Evolutionary conservation across 1,140 invertebrate genomes (phyloP).

Genomic region (Ooceraea biroi): DNA sequence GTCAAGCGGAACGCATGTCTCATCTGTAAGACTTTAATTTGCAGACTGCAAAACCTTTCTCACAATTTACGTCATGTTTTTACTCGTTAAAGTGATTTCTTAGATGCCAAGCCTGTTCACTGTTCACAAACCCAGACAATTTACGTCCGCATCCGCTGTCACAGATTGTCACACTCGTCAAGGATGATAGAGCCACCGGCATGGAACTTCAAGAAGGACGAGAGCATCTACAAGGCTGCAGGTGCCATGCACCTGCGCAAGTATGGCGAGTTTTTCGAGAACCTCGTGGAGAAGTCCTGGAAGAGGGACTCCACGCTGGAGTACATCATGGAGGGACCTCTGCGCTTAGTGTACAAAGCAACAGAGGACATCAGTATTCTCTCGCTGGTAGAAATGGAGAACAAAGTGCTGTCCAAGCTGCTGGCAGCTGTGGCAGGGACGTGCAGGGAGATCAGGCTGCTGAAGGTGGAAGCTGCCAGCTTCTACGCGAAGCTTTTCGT

Average conservation of each 20-base stretch:
- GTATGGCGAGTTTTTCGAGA: conserved; percentile 92
- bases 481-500: conserved; percentile 89
- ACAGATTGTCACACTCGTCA: background rate
- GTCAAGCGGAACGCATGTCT: too few relatives aligned
- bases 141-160: background rate
- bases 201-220: conserved; percentile 81
- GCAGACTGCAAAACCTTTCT: too few relatives aligned
- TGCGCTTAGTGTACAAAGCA: conserved; percentile 87
- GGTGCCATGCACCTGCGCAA: conserved; percentile 89
- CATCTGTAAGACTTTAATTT: too few relatives aligned
- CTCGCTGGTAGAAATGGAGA: conserved; percentile 92
- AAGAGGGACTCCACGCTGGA: conserved; percentile 81
- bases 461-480: conserved; percentile 90
- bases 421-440: conserved; percentile 92
- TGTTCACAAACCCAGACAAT: too few relatives aligned
- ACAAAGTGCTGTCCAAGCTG: conserved; percentile 93
- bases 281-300: conserved; percentile 86
- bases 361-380: conserved; percentile 89
- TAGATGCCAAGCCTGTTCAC: too few relatives aligned
- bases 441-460: conserved; percentile 91
- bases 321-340: conserved; percentile 86
- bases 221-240: conserved; percentile 86
- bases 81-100: too few relatives aligned
- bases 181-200: conserved; percentile 82
- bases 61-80: too few relatives aligned